phyloP scores from a whole-genome alignment of 1,140 invertebrate genomes.

The Pogonomyrmex californicus region DNA sequence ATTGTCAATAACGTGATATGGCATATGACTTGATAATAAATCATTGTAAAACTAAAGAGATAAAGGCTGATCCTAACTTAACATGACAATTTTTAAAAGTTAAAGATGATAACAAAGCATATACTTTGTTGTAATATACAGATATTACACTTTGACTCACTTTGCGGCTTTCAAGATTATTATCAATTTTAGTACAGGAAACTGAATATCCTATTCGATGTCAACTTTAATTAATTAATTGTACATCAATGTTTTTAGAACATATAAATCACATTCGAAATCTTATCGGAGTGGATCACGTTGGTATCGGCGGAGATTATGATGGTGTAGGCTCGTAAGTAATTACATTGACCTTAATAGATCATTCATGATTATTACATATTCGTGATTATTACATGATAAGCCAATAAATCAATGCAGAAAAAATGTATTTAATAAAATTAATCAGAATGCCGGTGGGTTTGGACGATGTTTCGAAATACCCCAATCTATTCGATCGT shows the following conservation, averaged over 20 bases:
- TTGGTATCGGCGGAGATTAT: slow-evolving; percentile 88
- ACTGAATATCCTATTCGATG: slow-evolving; percentile 1
- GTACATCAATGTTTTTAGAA: slow-evolving; percentile 83
- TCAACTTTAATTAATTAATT: neutral
- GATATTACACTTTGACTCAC: neutral
- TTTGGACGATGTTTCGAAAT: slow-evolving; percentile 91
- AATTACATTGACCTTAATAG: neutral
- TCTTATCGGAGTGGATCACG: slow-evolving; percentile 87
- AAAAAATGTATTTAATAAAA: slow-evolving; percentile 57
- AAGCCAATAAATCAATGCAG: slow-evolving; percentile 37
- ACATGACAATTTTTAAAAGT: neutral
- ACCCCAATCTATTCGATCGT: slow-evolving; percentile 89
- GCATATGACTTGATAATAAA: neutral
- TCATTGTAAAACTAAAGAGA: neutral
- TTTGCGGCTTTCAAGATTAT: neutral
- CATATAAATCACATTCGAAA: slow-evolving; percentile 90
- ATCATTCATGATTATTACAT: neutral
- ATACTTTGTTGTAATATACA: neutral
- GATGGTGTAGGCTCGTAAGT: slow-evolving; percentile 88
- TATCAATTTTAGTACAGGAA: neutral
- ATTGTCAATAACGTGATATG: neutral
- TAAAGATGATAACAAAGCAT: neutral
- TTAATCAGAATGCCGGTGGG: slow-evolving; percentile 88
- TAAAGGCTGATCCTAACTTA: neutral
- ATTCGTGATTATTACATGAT: neutral